Percentiles rank a stretch among this genome's conserved stretches.
Evolutionary conservation across 2,797 vertebrate genomes (phyloP).

Genomic region (Micrastur ruficollis): DNA sequence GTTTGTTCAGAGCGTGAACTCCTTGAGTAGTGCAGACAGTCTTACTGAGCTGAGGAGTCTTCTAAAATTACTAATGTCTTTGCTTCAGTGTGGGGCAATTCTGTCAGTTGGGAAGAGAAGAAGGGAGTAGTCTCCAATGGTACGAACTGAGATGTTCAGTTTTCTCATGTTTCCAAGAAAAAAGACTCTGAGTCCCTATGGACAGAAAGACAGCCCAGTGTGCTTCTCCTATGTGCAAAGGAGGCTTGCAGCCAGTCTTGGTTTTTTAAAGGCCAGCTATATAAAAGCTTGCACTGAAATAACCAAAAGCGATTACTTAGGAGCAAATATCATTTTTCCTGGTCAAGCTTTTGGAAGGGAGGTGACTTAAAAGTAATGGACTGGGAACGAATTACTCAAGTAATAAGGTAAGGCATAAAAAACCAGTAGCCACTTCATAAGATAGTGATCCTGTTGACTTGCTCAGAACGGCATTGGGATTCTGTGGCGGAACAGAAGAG

Average conservation of each 20-base stretch:
- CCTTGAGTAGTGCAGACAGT: neutral
- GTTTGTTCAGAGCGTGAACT: neutral
- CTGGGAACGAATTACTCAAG: neutral
- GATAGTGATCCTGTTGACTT: neutral
- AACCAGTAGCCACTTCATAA: neutral
- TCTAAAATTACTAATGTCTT: neutral
- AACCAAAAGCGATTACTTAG: neutral
- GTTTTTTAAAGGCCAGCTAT: neutral
- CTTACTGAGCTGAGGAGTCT: neutral
- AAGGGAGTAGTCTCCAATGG: neutral
- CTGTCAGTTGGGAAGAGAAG: neutral
- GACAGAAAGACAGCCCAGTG: neutral
- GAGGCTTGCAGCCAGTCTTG: neutral
- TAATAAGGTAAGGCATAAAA: neutral
- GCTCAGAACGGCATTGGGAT: neutral
- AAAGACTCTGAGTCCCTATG: neutral
- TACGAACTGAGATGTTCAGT: neutral
- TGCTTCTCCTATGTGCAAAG: neutral
- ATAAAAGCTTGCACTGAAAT: neutral
- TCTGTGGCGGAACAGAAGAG: neutral
- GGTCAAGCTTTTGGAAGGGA: neutral
- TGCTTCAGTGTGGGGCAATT: neutral
- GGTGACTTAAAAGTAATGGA: neutral
- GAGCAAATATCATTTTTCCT: neutral
- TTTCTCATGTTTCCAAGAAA: neutral